phyloP scores from a whole-genome alignment of 64 coral and sea anemone genomes.

The Porites lutea region DNA sequence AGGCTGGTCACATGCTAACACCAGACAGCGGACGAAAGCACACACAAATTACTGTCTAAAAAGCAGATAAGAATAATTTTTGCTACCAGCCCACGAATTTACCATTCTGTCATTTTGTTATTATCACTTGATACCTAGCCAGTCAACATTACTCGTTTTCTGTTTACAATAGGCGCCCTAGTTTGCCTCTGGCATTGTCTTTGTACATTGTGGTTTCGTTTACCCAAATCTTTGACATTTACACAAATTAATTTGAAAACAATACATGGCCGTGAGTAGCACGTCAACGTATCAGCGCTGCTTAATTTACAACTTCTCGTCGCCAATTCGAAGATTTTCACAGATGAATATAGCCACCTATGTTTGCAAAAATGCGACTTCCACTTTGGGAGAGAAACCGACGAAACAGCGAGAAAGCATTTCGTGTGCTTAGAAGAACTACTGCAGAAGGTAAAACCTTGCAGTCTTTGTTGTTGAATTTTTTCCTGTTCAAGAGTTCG shows the following conservation, averaged over 20 bases:
- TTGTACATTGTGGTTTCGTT: not conserved
- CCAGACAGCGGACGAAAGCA: no score
- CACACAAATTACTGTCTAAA: no score
- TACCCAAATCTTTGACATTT: conserved; percentile 5
- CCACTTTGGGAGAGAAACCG: not conserved
- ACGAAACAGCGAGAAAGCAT: not conserved
- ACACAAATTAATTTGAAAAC: conserved; percentile 16
- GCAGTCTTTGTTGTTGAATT: not conserved
- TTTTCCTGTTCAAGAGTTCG: not conserved
- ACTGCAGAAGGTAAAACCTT: not conserved
- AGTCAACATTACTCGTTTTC: not conserved
- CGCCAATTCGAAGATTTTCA: not conserved
- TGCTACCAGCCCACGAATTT: no score
- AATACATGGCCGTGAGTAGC: not conserved
- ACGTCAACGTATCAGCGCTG: conserved; percentile 1
- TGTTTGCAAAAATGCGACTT: conserved; percentile 24
- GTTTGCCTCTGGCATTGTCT: not conserved
- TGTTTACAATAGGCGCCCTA: not conserved
- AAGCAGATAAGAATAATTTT: no score
- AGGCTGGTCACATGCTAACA: no score
- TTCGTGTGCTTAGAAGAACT: not conserved
- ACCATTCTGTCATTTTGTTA: no score
- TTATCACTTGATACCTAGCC: not conserved
- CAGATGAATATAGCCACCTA: not conserved
- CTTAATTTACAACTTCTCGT: not conserved